Base-by-base conservation (phyloP, 2,888 invertebrate species). In the Platypus cylindrus region DNA sequence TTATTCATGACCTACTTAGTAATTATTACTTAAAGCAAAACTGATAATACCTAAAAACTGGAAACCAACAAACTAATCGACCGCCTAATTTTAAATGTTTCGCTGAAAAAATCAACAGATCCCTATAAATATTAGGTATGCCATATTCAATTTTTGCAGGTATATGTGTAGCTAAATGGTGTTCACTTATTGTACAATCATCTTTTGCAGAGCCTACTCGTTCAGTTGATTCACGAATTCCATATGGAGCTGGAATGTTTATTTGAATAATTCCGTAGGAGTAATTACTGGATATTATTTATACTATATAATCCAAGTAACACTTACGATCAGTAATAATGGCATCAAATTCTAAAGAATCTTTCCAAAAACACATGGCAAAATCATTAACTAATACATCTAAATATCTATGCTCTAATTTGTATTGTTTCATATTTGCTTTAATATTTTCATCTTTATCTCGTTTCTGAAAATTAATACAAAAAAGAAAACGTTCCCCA, bases 51-150 rank as follows among this genome's bases (percentile, higher is more conserved):
- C 85, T 76, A 44, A 83, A 79, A 22, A 93, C 69, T 16, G 98
- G 98, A 50, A 93, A 77, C 97, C 97, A 98, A 65, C 84, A 94
- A 0, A 97, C 93, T 12, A 98, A 65, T 43, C 89, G 66, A 0
- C 93, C 83, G 3, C 78, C 74, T 3, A 83, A 44, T 46, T 65
- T 70, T 36, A 98, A 68, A 57, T 84, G 78, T 32, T 66, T 67
- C 0, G 84, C 84, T 0, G 90, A 74, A 62, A 95, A 90, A 49
- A 71, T 66, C 24, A 98, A 63, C 29, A 98, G 66, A 63, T 98
- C 97, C 31, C 66, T 65, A 53, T 84, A 87, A 18, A 97, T 74
- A 44, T 83, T 76, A 2, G 79, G 70, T 45, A 97, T 64, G 9
- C 76, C 75, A 55, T 98, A 98, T 38, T 77, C 79, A 26, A 87